These are phyloP conservation scores for Tricholaema leucomelas DNA, from an alignment of 2,113 vertebrate genomes.

Conservation along the genomic window DNA sequence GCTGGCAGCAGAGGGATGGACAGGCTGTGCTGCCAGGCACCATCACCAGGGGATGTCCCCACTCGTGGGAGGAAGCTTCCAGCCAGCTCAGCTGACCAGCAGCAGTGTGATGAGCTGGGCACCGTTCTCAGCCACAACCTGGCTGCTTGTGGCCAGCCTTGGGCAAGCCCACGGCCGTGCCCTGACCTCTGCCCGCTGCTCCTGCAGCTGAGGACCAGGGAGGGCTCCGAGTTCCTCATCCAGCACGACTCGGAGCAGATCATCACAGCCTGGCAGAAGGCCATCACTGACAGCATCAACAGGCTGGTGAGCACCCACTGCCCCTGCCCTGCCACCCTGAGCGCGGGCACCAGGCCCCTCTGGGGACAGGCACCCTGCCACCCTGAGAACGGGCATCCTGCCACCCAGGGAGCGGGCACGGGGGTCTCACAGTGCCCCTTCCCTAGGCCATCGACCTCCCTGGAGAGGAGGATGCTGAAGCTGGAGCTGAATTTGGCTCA, in stretches of 20 bases:
- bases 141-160: rapidly evolving
- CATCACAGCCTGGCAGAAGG: constrained; percentile 87
- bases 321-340: neutral
- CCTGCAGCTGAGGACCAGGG: constrained; percentile 83
- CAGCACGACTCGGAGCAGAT: constrained; percentile 95
- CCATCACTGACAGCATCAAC: constrained; percentile 83
- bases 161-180: neutral
- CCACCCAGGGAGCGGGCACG: rapidly evolving
- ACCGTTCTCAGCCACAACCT: neutral
- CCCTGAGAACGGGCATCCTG: neutral
- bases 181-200: neutral
- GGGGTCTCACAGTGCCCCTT: neutral
- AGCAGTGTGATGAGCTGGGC: rapidly evolving
- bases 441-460: constrained; percentile 56
- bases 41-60: neutral
- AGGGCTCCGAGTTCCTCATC: constrained; percentile 88
- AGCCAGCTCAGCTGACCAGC: rapidly evolving
- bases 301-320: constrained; percentile 73
- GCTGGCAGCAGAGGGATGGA: neutral
- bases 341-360: neutral
- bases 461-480: constrained; percentile 75
- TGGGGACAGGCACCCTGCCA: rapidly evolving
- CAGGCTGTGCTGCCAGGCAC: rapidly evolving
- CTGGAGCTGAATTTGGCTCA: constrained; percentile 45
- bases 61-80: neutral